These are phyloP conservation scores for Sarcophaga caerulescens DNA, from an alignment of 2,888 invertebrate species.

Conservation along the genomic window DNA sequence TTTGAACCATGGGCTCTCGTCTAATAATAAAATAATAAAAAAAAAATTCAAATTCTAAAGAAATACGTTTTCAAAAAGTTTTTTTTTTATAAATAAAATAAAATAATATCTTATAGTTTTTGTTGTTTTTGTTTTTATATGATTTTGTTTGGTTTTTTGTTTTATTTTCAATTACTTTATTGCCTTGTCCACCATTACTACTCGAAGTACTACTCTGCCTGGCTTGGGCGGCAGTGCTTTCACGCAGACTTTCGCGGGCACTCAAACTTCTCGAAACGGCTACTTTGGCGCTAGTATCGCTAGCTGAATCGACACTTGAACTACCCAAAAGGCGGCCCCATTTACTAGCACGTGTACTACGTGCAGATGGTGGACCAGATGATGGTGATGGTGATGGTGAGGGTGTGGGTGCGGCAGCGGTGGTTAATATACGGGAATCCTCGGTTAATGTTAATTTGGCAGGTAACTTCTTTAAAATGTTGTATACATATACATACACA, in stretches of 20 bases:
- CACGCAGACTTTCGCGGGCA: slow-evolving; percentile 82
- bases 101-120: neutral
- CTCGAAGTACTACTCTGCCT: slow-evolving; percentile 81
- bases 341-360: slow-evolving; percentile 85
- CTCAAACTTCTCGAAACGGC: slow-evolving; percentile 84
- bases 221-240: slow-evolving; percentile 81
- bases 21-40: neutral
- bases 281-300: slow-evolving; percentile 83
- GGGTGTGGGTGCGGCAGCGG: slow-evolving; percentile 80
- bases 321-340: slow-evolving; percentile 92
- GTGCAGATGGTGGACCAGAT: slow-evolving; percentile 82
- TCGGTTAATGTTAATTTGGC: slow-evolving; percentile 81
- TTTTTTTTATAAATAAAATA: neutral
- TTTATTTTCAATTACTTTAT: slow-evolving; percentile 80
- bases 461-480: slow-evolving; percentile 80
- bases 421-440: slow-evolving; percentile 80
- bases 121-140: neutral
- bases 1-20: too few relatives aligned
- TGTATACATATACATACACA: slow-evolving; percentile 49
- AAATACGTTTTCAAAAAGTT: neutral
- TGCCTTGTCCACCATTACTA: slow-evolving; percentile 82
- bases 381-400: slow-evolving; percentile 81
- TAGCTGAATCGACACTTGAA: slow-evolving; percentile 88
- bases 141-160: neutral
- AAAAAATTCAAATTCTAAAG: neutral